Base-by-base conservation (phyloP, 2,888 invertebrate species). In the Macropis europaea region DNA sequence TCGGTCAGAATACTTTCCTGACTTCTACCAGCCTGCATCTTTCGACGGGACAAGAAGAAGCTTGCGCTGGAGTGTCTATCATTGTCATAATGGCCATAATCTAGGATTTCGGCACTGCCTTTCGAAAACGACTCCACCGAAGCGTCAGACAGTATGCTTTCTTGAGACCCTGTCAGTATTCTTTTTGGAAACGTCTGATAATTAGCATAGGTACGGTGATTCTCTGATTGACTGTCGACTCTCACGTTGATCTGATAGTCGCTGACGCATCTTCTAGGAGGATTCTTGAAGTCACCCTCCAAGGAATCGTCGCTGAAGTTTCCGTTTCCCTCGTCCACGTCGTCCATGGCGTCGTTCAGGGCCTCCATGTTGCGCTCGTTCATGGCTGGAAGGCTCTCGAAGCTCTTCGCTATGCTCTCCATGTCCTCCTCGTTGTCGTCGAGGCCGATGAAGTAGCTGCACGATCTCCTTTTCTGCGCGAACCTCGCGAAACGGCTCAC, bases 241-340 rank as follows among this genome's bases (percentile, higher is more conserved):
- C 84, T 82, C 3, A 90, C 88, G 63, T 92, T 93, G 48, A 96
- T 95, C 87, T 95, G 95, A 84, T 95, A 96, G 84, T 95, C 95
- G 1, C 96, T 95, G 13, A 95, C 92, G 34, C 95, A 94, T 26
- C 95, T 90, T 62, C 95, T 91, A 0, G 95, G 93, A 60, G 93
- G 91, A 52, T 86, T 90, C 79, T 91, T 92, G 90, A 92, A 86
- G 87, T 93, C 69, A 87, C 85, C 95, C 90, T 96, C 95, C 54
- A 96, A 89, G 0, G 95, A 95, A 90, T 96, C 96, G 0, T 95
- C 95, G 52, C 95, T 95, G 81, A 95, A 95, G 82, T 94, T 95
- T 0, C 93, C 94, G 43, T 94, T 94, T 0, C 94, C 94, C 0
- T 90, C 88, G 11, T 90, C 88, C 0, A 93, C 93, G 0, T 90